These are phyloP conservation scores for Ptychadena robeensis DNA, from an alignment of 2,797 vertebrate species.

Conservation along the genomic window DNA sequence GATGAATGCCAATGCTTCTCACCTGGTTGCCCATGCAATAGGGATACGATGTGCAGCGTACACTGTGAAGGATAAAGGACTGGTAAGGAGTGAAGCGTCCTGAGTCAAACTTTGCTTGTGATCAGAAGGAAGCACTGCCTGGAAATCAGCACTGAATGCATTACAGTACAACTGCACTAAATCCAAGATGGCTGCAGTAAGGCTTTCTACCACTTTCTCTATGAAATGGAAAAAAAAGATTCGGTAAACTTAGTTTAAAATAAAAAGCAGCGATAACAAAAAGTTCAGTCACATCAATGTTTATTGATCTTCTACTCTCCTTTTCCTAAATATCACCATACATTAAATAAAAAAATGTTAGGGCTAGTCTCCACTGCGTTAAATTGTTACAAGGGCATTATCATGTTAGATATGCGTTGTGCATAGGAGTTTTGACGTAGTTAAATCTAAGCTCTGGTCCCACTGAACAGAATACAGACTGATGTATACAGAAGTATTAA, in stretches of 20 bases:
- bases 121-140: constrained; percentile 76
- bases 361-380: too few species aligned
- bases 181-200: constrained; percentile 90
- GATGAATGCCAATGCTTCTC: background rate
- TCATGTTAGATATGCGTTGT: too few species aligned
- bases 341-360: too few species aligned
- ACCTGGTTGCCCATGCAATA: constrained; percentile 95
- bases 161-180: constrained; percentile 92
- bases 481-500: too few species aligned
- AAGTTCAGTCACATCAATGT: background rate
- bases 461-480: too few species aligned
- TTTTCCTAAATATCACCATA: too few species aligned
- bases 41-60: constrained; percentile 92
- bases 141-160: constrained; percentile 95
- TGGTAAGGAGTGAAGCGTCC: constrained; percentile 84
- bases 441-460: too few species aligned
- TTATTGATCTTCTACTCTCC: background rate
- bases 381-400: too few species aligned
- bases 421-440: too few species aligned
- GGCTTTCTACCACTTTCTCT: constrained; percentile 88
- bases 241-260: background rate
- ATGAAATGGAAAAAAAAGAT: constrained; percentile 20
- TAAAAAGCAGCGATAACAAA: background rate
- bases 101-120: constrained; percentile 73
- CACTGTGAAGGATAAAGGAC: constrained; percentile 85